Evolutionary conservation across 2,797 vertebrate genomes (phyloP).

Genomic region (Hirundo rustica): DNA sequence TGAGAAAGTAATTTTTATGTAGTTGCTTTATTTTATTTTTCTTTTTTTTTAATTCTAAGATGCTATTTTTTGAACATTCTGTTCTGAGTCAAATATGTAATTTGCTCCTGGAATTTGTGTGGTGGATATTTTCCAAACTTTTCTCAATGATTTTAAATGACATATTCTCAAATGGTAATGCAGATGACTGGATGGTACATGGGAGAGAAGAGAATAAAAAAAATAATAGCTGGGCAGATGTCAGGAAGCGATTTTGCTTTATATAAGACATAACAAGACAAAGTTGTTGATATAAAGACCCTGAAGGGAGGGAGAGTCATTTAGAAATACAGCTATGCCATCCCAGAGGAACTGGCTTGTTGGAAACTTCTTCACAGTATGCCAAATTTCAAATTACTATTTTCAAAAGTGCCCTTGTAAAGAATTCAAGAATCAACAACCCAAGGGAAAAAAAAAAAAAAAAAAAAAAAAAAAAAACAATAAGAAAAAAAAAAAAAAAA

Average conservation of each 20-base stretch:
- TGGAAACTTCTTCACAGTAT: background rate
- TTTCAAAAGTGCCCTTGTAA: background rate
- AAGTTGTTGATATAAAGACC: constrained; percentile 57
- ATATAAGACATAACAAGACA: constrained; percentile 26
- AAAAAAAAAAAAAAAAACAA: background rate
- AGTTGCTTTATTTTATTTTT: background rate
- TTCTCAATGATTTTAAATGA: constrained; percentile 5
- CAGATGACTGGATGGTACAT: background rate
- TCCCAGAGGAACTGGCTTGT: background rate
- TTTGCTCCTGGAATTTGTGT: background rate
- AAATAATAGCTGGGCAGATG: constrained; percentile 1
- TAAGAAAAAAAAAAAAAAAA: background rate
- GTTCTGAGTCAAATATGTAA: background rate
- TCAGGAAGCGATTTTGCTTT: constrained; percentile 56
- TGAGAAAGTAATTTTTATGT: background rate
- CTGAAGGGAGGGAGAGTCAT: background rate
- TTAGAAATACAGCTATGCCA: background rate
- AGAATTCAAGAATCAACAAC: background rate
- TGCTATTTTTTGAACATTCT: background rate
- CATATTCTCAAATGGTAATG: constrained; percentile 24
- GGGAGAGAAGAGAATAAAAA: background rate
- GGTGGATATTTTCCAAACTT: constrained; percentile 16
- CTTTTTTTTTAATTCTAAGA: background rate
- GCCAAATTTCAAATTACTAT: background rate
- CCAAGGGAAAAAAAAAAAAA: background rate